These are phyloP conservation scores for Calliopum simillimum DNA, from an alignment of 2,888 invertebrate species.

Conservation along the genomic window DNA sequence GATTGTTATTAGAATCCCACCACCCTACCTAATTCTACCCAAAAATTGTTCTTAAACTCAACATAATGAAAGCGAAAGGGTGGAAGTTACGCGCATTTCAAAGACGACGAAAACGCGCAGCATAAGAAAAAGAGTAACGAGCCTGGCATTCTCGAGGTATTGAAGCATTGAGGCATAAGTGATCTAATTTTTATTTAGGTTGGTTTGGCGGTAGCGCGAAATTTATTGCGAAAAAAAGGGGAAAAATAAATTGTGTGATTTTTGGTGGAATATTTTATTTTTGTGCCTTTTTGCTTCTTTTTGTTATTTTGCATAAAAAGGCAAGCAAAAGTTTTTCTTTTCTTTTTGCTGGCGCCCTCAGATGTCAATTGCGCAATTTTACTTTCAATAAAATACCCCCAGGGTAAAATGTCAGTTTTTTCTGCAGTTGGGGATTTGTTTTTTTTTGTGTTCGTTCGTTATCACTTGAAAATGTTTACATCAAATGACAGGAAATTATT, in stretches of 20 bases:
- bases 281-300: neutral
- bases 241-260: slow-evolving; percentile 15
- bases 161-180: slow-evolving; percentile 29
- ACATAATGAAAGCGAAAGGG: slow-evolving; percentile 14
- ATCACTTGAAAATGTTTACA: neutral
- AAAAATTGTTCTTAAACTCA: neutral
- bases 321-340: neutral
- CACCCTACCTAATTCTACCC: too few species aligned
- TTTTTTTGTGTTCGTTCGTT: neutral
- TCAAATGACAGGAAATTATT: slow-evolving; percentile 26
- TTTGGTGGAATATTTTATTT: slow-evolving; percentile 25
- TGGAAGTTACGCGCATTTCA: neutral
- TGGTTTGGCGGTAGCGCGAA: slow-evolving; percentile 5
- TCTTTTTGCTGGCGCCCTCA: slow-evolving; percentile 1
- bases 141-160: neutral
- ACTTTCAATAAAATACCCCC: slow-evolving; percentile 18
- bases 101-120: neutral
- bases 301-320: slow-evolving; percentile 9
- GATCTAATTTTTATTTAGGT: slow-evolving; percentile 36
- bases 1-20: neutral
- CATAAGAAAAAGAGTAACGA: neutral
- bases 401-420: slow-evolving; percentile 33
- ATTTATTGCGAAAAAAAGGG: neutral
- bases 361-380: slow-evolving; percentile 33
- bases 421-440: neutral